Conservation (phyloP, 1,140 invertebrate species). For the Oreohelix idahoensis region DNA sequence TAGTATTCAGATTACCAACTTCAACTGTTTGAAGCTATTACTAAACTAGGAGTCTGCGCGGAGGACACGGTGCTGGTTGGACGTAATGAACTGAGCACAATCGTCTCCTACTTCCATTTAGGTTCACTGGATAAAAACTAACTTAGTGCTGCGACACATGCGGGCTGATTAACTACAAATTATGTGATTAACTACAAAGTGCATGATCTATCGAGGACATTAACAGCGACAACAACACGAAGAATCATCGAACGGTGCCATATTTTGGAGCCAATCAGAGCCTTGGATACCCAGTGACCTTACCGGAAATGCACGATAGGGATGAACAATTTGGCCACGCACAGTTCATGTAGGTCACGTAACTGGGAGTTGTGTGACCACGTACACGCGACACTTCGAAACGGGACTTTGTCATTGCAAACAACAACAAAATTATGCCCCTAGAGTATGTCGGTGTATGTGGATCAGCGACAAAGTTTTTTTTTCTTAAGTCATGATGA, state of each 20-base stretch:
- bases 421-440: no score
- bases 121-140: background rate
- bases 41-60: background rate
- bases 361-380: no score
- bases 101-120: background rate
- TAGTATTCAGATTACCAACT: no score
- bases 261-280: background rate
- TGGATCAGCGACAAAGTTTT: no score
- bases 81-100: background rate
- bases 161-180: background rate
- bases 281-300: background rate
- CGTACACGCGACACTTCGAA: no score
- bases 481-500: no score
- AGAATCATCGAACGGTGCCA: background rate
- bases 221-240: background rate
- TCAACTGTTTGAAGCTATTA: background rate
- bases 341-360: no score
- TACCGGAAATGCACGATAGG: background rate
- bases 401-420: no score
- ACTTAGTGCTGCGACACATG: background rate
- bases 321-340: no score
- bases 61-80: background rate
- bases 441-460: no score
- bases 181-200: background rate
- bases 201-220: background rate